Base-by-base conservation (phyloP, 2,797 vertebrate species). In the Danio jaintianensis region DNA sequence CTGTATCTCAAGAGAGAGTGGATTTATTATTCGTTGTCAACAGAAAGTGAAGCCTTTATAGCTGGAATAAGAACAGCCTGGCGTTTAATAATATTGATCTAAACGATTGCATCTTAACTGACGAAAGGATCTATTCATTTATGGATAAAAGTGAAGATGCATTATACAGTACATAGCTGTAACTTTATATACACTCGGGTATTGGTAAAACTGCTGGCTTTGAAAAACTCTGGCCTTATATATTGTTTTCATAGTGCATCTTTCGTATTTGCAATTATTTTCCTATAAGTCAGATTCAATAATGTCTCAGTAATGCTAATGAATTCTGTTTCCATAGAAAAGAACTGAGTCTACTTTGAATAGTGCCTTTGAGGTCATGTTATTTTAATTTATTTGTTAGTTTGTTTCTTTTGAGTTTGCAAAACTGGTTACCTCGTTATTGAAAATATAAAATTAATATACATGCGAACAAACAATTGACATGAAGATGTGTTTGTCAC, bases 261-360 rank as follows among this genome's bases (percentile, higher is more conserved):
- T 78, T 42, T 48, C 71, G 79, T 81, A 68, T 79, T 79, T 61
- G 79, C 53, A 81, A 67, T 68, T 81, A 75, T 82, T 71, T 77
- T 40, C 71, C 63, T 55, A 45, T 1, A 29, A 52, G 66, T 20
- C 40, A 36, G 61, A 58, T 75, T 83, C 70, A 72, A 78, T 81
- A 76, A 84, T 81, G 75, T 70, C 75, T 70, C 3, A 36, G 63
- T 75, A 29, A 29, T 79, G 74, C 79, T 85, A 79, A 84, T 82
- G 72, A 85, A 84, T 81, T 81, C 64, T 53, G 73, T 78, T 81
- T 71, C 78, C n/a, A 78, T 78, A 73, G 85, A 82, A 76, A 70
- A 75, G 38, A 76, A 80, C 83, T 78, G 82, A 76, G 75, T 75
- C 74, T 62, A 82, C 36, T 80, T 16, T 64, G 29, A 29, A 20